Percentiles rank a stretch among this genome's conserved stretches.
Conservation (phyloP, 35 echinoderm and acorn worm species). For the Ophiothrix spiculata region DNA sequence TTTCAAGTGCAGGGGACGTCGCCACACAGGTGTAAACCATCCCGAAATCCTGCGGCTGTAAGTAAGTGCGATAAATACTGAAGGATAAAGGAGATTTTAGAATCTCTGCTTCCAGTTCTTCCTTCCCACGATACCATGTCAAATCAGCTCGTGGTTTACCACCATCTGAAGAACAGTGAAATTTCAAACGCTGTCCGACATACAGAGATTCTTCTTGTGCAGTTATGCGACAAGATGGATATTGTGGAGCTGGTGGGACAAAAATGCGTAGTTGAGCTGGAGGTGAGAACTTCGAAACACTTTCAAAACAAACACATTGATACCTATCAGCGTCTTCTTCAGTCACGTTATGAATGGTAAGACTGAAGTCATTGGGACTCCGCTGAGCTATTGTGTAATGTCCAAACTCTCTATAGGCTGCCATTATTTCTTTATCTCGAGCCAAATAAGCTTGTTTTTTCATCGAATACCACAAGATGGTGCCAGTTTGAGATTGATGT, state of each 20-base stretch:
- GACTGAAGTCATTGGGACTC: conserved; percentile 17
- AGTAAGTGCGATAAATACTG: conserved; percentile 12
- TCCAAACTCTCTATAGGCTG: neutral
- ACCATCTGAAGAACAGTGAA: conserved; percentile 35
- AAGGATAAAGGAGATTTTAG: neutral
- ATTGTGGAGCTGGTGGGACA: conserved; percentile 14
- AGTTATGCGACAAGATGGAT: conserved; percentile 34
- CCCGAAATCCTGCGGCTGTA: conserved; percentile 31
- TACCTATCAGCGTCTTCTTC: conserved; percentile 36
- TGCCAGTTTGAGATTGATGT: neutral
- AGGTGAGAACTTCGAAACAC: neutral
- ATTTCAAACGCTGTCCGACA: conserved; percentile 31
- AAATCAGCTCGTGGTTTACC: conserved; percentile 45
- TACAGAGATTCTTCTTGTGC: conserved; percentile 22
- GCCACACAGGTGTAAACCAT: conserved; percentile 28
- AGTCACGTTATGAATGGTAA: conserved; percentile 25
- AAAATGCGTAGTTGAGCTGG: conserved; percentile 14
- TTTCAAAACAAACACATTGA: conserved; percentile 43
- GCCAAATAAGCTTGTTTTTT: conserved; percentile 47
- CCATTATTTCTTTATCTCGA: neutral
- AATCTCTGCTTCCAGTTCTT: conserved; percentile 6
- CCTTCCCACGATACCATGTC: conserved; percentile 30
- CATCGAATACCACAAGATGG: conserved; percentile 49
- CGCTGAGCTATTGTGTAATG: conserved; percentile 33
- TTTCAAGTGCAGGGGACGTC: neutral